Evolutionary conservation across 2,888 invertebrate species (phyloP).

Genomic region (Archips crataeganus): DNA sequence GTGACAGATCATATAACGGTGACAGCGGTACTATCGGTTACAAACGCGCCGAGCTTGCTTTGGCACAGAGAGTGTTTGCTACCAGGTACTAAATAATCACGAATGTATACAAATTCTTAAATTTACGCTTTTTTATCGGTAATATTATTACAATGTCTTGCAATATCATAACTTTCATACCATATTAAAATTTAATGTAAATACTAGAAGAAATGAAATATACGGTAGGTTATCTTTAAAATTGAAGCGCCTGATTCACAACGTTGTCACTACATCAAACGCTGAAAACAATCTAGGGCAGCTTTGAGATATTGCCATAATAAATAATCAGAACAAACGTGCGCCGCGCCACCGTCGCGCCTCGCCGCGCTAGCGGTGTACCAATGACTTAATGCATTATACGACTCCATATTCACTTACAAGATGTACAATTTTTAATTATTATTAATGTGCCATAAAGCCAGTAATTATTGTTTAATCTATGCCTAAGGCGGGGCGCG

Average conservation of each 20-base stretch:
- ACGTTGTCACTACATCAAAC: background rate
- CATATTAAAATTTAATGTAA: background rate
- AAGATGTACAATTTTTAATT: slow-evolving; percentile 28
- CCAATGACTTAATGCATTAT: slow-evolving; percentile 10
- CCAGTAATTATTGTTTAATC: slow-evolving; percentile 33
- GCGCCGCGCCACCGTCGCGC: background rate
- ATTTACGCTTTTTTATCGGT: no score
- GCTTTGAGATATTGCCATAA: background rate
- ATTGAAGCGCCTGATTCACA: no score
- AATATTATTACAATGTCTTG: no score
- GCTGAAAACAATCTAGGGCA: background rate
- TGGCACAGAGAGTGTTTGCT: background rate
- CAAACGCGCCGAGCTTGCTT: slow-evolving; percentile 50
- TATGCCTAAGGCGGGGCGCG: slow-evolving; percentile 12
- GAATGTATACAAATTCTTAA: no score
- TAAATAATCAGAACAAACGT: background rate
- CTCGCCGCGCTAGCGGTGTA: slow-evolving; percentile 1
- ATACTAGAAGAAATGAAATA: background rate
- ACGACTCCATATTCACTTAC: slow-evolving; percentile 18
- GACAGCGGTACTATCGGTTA: slow-evolving; percentile 52
- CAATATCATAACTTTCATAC: no score
- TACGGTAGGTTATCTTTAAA: no score
- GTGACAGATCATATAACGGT: slow-evolving; percentile 64
- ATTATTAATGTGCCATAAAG: slow-evolving; percentile 32
- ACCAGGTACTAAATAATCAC: background rate